Evolutionary conservation across 2,113 vertebrate genomes (phyloP).

Genomic region (Circaetus cinerascens): DNA sequence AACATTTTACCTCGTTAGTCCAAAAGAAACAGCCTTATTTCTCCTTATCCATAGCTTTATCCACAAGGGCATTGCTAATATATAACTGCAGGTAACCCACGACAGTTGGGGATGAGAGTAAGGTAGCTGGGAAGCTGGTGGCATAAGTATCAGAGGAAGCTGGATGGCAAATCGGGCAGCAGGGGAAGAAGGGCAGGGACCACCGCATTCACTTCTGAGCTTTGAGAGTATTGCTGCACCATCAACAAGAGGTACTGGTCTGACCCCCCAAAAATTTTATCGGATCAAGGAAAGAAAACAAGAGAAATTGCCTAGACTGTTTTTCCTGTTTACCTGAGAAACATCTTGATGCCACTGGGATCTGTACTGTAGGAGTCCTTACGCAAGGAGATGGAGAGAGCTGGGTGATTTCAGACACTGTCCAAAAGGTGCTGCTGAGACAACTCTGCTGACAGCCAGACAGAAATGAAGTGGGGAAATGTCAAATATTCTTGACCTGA

Average conservation of each 20-base stretch:
- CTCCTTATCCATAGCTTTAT: neutral
- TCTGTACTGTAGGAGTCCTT: neutral
- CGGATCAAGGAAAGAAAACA: neutral
- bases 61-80: neutral
- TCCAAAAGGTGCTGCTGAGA: neutral
- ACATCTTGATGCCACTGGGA: neutral
- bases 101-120: fast-evolving
- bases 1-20: fast-evolving
- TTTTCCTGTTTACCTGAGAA: neutral
- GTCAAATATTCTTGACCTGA: conserved; percentile 25
- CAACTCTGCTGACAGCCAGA: neutral
- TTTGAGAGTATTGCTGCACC: neutral
- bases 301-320: neutral
- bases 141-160: neutral
- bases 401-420: neutral
- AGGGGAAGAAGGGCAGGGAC: neutral
- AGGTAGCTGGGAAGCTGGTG: neutral
- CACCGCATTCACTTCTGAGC: neutral
- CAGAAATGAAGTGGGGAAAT: conserved; percentile 27
- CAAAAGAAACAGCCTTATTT: neutral
- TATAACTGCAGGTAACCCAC: neutral
- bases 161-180: neutral
- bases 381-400: neutral
- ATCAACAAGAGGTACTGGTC: neutral
- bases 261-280: fast-evolving